Evolutionary conservation across 2,113 vertebrate genomes (phyloP).

Genomic region (Typhlomys cinereus): DNA sequence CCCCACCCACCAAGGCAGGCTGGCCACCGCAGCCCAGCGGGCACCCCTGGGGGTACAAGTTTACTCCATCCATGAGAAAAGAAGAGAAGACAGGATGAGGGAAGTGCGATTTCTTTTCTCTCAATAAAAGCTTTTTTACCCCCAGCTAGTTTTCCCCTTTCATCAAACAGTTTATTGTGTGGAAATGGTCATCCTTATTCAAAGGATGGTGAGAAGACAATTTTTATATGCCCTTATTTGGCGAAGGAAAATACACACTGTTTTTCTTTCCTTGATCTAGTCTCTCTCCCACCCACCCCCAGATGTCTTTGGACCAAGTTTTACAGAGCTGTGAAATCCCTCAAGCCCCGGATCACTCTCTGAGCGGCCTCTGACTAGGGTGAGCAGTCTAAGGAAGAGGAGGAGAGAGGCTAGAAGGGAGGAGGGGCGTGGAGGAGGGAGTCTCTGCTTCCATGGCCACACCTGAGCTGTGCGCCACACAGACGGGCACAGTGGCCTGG

Average conservation of each 20-base stretch:
- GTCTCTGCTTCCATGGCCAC: neutral
- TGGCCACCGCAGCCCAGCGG: neutral
- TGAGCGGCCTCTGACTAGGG: neutral
- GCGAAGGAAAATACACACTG: constrained; percentile 24
- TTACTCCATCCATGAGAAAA: neutral
- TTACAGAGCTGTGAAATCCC: constrained; percentile 33
- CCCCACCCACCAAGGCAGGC: neutral
- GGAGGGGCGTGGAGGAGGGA: neutral
- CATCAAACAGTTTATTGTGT: constrained; percentile 47
- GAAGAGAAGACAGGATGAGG: neutral
- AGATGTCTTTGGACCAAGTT: constrained; percentile 40
- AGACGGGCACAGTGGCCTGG: neutral
- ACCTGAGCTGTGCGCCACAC: neutral
- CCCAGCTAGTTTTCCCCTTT: constrained; percentile 5
- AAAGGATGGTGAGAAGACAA: neutral
- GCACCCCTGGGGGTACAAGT: neutral
- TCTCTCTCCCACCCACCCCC: neutral
- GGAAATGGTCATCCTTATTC: constrained; percentile 44
- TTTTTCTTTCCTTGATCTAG: neutral
- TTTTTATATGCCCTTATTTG: constrained; percentile 26
- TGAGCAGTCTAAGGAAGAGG: neutral
- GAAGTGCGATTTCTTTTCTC: neutral
- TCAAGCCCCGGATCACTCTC: neutral
- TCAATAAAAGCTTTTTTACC: neutral
- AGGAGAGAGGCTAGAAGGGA: neutral